These are phyloP conservation scores for Onychomys arenicola DNA, from an alignment of 2,797 vertebrate species.

Conservation along the genomic window DNA sequence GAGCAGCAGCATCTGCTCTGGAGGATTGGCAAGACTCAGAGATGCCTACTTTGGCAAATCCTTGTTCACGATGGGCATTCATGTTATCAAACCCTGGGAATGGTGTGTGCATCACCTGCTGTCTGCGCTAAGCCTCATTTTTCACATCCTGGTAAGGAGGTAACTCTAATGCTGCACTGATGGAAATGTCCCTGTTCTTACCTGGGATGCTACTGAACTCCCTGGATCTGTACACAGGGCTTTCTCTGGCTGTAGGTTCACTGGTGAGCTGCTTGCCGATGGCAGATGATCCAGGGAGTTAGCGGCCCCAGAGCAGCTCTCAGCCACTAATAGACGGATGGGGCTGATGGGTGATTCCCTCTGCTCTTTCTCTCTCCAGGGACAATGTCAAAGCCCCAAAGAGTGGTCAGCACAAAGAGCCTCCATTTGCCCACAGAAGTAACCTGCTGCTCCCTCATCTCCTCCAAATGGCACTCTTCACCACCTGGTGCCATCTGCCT, in stretches of 20 bases:
- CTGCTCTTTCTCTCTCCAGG: neutral
- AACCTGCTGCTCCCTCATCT: neutral
- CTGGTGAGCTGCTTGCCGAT: neutral
- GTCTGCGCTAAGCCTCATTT: neutral
- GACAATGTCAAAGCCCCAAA: neutral
- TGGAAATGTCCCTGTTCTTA: neutral
- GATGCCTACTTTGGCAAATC: neutral
- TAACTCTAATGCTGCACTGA: neutral
- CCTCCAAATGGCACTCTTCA: neutral
- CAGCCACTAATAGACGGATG: neutral
- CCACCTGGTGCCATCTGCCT: too few species aligned
- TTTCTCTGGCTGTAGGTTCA: neutral
- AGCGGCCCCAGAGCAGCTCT: neutral
- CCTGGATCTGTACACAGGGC: neutral
- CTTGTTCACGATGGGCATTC: fast-evolving
- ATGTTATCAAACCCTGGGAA: neutral
- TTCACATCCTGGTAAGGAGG: neutral
- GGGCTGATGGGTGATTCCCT: too few species aligned
- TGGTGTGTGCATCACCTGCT: fast-evolving
- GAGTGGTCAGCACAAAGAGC: neutral
- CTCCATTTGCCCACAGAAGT: neutral
- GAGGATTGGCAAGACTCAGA: neutral
- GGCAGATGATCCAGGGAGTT: neutral
- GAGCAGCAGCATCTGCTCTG: neutral
- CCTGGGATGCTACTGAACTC: too few species aligned